Conservation (phyloP, 1,140 invertebrate genomes). For the Drosophila sturtevanti region DNA sequence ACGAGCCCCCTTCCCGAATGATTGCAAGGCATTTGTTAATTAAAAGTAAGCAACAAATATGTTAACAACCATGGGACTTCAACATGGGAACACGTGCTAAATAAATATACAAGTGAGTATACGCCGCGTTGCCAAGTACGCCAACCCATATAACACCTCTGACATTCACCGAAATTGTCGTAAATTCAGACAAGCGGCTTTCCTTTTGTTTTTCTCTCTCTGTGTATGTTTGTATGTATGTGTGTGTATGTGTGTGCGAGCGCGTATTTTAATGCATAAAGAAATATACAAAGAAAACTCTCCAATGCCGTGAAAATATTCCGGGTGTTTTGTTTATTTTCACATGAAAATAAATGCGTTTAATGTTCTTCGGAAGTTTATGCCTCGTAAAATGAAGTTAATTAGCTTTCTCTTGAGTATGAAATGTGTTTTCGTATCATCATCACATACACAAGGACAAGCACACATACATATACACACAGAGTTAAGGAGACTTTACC, state of each 20-base stretch:
- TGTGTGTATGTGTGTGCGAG: conserved; percentile 22
- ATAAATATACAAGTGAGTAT: conserved; percentile 25
- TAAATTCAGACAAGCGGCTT: conserved; percentile 39
- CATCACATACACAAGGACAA: conserved; percentile 1
- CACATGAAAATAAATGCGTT: conserved; percentile 63
- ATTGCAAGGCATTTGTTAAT: conserved; percentile 59
- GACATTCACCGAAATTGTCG: conserved; percentile 28
- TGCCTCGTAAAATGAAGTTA: conserved; percentile 61
- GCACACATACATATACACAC: neutral
- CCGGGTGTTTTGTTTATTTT: conserved; percentile 58
- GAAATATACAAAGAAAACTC: conserved; percentile 33
- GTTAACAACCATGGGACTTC: conserved; percentile 13
- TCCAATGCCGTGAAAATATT: conserved; percentile 51
- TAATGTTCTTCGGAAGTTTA: conserved; percentile 57
- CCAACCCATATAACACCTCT: conserved; percentile 12
- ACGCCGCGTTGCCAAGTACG: conserved; percentile 40
- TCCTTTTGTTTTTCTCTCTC: neutral
- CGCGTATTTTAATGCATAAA: conserved; percentile 42
- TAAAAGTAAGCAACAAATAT: conserved; percentile 51
- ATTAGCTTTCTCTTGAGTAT: conserved; percentile 56
- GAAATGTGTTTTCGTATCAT: conserved; percentile 45
- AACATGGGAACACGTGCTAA: conserved; percentile 50
- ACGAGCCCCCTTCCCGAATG: conserved; percentile 40
- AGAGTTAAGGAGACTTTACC: neutral
- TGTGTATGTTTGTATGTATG: neutral